Base-by-base conservation (phyloP, 2,797 vertebrate species). In the Poecilia picta region DNA sequence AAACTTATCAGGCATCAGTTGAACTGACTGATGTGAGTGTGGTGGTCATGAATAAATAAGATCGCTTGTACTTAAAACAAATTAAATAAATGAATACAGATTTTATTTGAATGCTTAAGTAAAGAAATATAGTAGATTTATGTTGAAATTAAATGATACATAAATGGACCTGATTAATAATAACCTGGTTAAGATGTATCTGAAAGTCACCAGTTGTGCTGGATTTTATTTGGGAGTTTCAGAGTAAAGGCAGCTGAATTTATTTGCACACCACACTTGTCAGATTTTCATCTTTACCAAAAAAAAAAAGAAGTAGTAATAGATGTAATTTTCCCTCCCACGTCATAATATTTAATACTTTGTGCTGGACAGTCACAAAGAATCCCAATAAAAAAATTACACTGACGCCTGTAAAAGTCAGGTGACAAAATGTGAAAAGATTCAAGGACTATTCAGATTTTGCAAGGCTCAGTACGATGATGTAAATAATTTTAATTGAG, bases 1-100 rank as follows among this genome's bases (percentile, higher is more conserved):
- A 81, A 83, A 82, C 57, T 28, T 46, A 57, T 4, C 5, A 20
- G 73, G 31, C 76, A 78, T 84, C 72, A 85, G 75, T 33, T 70
- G 66, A 76, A 75, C 76, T 80, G 86, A 86, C 80, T 80, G 78
- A 88, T 2, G 8, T 46, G 77, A 88, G 20, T 53, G 51, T 78
- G 62, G 77, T 36, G 7, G 16, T 62, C 31, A 75, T 59, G 71
- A 8, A 23, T 51, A 51, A 51, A 51, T 51, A 51, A 51, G 68
- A 74, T 75, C 80, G 86, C 73, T 84, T 75, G 80, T 51, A 64
- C 80, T 75, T 79, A 80, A 28, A 57, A 57, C 8, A n/a, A 55
- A 55, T 23, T 3, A 55, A 55, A n/a, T n/a, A 31, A 33, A 31
- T 31, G 55, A 28, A 12, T 59, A 59, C 12, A 59, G 57, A 5